A percentile compares a stretch with the other conserved stretches of the same genome.
These are phyloP conservation scores for Clarias macrocephalus DNA, from an alignment of 2,113 vertebrate species.

Conservation along the genomic window DNA sequence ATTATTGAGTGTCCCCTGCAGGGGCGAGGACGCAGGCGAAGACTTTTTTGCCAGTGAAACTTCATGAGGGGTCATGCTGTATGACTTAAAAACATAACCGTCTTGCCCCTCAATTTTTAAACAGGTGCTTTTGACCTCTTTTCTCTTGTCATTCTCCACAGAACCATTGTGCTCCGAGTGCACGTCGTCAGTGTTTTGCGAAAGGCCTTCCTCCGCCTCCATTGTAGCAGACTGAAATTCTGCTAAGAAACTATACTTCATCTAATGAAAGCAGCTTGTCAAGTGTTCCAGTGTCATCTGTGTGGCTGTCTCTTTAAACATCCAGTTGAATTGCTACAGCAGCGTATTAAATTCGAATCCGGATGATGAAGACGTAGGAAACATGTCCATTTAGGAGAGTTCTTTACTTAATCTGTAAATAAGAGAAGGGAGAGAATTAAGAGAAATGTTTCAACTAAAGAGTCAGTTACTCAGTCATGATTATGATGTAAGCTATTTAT, in stretches of 20 bases:
- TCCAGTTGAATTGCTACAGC: slow-evolving; percentile 59
- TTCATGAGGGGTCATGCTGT: slow-evolving; percentile 68
- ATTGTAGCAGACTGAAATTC: slow-evolving; percentile 68
- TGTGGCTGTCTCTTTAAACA: slow-evolving; percentile 50
- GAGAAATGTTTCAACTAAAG: not conserved
- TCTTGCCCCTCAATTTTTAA: slow-evolving; percentile 78
- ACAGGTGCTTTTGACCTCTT: slow-evolving; percentile 72
- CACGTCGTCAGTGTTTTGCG: slow-evolving; percentile 63
- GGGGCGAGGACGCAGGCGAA: slow-evolving; percentile 71
- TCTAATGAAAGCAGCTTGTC: slow-evolving; percentile 59
- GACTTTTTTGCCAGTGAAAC: slow-evolving; percentile 67
- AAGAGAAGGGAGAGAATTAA: slow-evolving; percentile 14
- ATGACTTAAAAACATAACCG: slow-evolving; percentile 77
- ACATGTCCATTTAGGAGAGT: slow-evolving; percentile 64
- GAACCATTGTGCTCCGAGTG: slow-evolving; percentile 59
- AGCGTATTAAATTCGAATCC: slow-evolving; percentile 53
- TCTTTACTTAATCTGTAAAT: slow-evolving; percentile 57
- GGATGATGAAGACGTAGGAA: slow-evolving; percentile 55
- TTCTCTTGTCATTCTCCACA: slow-evolving; percentile 63
- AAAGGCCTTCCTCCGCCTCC: slow-evolving; percentile 71
- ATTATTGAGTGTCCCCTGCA: slow-evolving; percentile 59
- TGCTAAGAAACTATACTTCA: slow-evolving; percentile 60
- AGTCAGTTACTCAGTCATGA: not conserved
- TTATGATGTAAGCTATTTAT: not conserved
- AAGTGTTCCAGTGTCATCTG: slow-evolving; percentile 67